Conservation (phyloP, 2,797 vertebrate genomes). For the Huso huso region DNA sequence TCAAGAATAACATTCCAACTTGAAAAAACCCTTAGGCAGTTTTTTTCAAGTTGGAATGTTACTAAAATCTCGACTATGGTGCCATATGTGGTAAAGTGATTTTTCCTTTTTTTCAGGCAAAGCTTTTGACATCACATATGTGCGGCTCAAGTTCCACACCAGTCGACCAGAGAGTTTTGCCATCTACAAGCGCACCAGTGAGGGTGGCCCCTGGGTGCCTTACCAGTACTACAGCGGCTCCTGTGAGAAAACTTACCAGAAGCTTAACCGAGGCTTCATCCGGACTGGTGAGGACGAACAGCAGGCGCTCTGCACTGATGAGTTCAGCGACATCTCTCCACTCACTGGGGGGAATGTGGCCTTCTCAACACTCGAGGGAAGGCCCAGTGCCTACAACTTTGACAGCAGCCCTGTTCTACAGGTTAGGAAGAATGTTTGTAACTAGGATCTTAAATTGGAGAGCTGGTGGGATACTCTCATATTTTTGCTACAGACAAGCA, state of each 20-base stretch:
- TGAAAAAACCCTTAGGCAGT: too few species aligned
- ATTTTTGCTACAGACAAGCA: too few species aligned
- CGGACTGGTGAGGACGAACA: slow-evolving; percentile 74
- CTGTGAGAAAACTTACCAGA: slow-evolving; percentile 85
- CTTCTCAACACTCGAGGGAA: too few species aligned
- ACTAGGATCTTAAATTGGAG: too few species aligned
- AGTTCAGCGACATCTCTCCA: slow-evolving; percentile 67
- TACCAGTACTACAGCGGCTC: slow-evolving; percentile 97
- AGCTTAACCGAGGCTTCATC: slow-evolving; percentile 75
- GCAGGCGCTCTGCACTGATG: slow-evolving; percentile 63
- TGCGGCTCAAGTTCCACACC: slow-evolving; percentile 93
- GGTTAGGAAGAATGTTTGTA: slow-evolving; percentile 33
- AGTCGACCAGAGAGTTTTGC: slow-evolving; percentile 92
- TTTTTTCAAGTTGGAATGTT: too few species aligned
- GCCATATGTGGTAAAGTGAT: too few species aligned
- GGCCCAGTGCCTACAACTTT: slow-evolving; percentile 62
- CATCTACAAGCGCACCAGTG: slow-evolving; percentile 82
- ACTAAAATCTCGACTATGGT: too few species aligned
- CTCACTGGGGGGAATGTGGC: too few species aligned
- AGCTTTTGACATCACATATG: slow-evolving; percentile 93
- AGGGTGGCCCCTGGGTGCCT: slow-evolving; percentile 76
- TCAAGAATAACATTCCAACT: too few species aligned
- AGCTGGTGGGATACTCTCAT: too few species aligned
- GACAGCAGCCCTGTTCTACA: slow-evolving; percentile 68
- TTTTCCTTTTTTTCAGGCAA: slow-evolving; percentile 60